phyloP scores from a whole-genome alignment of 2,888 invertebrate species.

The Zaprionus lineosus region DNA sequence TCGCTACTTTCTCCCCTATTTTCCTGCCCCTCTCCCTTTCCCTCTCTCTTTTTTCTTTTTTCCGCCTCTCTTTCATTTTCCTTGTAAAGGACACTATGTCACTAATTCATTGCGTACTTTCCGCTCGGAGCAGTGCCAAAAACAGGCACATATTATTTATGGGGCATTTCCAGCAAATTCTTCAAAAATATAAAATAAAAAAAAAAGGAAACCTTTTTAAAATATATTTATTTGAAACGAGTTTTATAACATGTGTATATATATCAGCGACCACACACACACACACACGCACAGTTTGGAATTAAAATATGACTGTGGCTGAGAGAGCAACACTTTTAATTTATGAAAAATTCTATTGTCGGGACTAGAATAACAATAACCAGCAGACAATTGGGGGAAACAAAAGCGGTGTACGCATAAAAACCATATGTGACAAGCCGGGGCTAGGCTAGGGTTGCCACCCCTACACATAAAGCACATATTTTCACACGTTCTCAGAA shows the following conservation, averaged over 20 bases:
- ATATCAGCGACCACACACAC: not conserved
- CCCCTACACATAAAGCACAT: constrained; percentile 24
- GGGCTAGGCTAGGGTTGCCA: constrained; percentile 8
- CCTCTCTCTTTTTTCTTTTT: not conserved
- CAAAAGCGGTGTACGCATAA: constrained; percentile 47
- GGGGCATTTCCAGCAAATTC: constrained; percentile 34
- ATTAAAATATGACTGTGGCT: constrained; percentile 44
- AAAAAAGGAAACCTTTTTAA: not conserved
- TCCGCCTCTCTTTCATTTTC: not conserved
- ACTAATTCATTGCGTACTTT: constrained; percentile 56
- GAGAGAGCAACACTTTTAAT: constrained; percentile 60
- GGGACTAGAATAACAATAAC: constrained; percentile 69
- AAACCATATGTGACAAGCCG: constrained; percentile 46
- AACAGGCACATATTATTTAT: constrained; percentile 63
- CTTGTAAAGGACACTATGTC: constrained; percentile 32
- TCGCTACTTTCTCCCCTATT: too few relatives aligned
- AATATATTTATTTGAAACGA: not conserved
- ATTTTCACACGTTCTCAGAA: constrained; percentile 46
- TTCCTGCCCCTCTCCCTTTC: too few relatives aligned
- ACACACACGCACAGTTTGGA: constrained; percentile 26
- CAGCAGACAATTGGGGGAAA: constrained; percentile 46
- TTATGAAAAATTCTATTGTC: constrained; percentile 75
- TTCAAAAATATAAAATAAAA: constrained; percentile 20
- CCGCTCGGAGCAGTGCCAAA: constrained; percentile 42
- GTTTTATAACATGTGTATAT: constrained; percentile 7